Percentiles rank a stretch among this genome's conserved stretches.
Evolutionary conservation across 2,797 vertebrate species (phyloP).

Genomic region (Betta splendens): DNA sequence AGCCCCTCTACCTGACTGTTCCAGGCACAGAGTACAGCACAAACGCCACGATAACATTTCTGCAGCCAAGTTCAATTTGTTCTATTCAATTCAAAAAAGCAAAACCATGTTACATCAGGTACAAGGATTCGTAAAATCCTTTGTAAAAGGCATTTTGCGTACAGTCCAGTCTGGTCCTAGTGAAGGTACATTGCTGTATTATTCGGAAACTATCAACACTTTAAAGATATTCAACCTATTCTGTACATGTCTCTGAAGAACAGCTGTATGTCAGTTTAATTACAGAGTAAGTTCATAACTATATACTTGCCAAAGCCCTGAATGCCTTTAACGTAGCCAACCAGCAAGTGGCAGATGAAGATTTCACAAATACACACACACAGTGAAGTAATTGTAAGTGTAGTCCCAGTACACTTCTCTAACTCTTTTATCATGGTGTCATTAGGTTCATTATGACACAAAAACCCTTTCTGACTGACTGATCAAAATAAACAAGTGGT

Average conservation of each 20-base stretch:
- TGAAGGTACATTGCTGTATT: neutral
- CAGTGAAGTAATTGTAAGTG: too few relatives aligned
- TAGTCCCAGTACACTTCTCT: neutral
- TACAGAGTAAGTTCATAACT: too few relatives aligned
- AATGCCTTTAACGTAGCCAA: neutral
- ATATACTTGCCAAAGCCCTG: conserved; percentile 19
- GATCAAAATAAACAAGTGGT: conserved; percentile 17
- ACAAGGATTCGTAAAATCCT: conserved; percentile 23
- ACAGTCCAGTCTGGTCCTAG: neutral
- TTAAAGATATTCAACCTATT: neutral
- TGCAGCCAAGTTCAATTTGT: too few relatives aligned
- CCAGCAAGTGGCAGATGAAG: neutral
- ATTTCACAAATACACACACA: conserved; percentile 5
- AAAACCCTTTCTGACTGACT: neutral
- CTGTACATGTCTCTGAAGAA: conserved; percentile 1
- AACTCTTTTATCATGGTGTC: neutral
- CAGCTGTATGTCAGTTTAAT: conserved; percentile 13
- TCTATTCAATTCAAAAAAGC: conserved; percentile 17
- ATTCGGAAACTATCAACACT: neutral
- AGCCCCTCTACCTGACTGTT: conserved; percentile 41
- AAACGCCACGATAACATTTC: too few relatives aligned
- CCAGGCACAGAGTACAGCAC: neutral
- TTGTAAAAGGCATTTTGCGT: neutral
- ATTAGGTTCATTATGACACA: neutral
- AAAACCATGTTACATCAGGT: conserved; percentile 13